Evolutionary conservation across 2,113 vertebrate species (phyloP).

Genomic region (Anarrhichthys ocellatus): DNA sequence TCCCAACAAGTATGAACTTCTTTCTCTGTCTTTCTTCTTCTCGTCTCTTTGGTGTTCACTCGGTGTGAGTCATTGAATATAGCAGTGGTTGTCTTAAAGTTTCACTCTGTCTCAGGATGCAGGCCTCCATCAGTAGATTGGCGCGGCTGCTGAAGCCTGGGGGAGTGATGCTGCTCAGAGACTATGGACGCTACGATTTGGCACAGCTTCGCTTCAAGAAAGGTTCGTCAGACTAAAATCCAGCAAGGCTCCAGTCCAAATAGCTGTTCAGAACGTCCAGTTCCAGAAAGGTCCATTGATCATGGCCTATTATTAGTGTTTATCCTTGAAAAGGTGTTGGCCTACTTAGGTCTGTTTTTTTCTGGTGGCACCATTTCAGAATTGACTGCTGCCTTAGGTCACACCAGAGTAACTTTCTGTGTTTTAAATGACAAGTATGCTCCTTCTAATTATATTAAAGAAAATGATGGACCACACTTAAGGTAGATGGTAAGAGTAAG

Average conservation of each 20-base stretch:
- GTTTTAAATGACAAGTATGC: conserved; percentile 1
- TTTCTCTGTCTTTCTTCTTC: not conserved
- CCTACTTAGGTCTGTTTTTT: not conserved
- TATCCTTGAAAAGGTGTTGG: not conserved
- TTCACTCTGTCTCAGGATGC: conserved; percentile 85
- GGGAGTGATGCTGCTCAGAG: conserved; percentile 92
- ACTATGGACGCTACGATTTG: conserved; percentile 97
- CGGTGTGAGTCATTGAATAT: not conserved
- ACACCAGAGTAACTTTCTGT: not conserved
- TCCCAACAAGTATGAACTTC: conserved; percentile 90
- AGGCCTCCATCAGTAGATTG: conserved; percentile 84
- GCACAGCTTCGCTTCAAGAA: conserved; percentile 98
- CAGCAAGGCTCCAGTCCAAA: not conserved
- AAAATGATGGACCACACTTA: not conserved
- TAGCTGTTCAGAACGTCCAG: not conserved
- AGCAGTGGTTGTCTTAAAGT: not conserved
- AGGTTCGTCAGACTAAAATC: conserved; percentile 79
- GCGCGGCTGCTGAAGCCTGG: conserved; percentile 90
- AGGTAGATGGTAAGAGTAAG: not conserved
- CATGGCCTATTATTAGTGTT: not conserved
- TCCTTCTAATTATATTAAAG: not conserved
- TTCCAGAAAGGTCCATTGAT: not conserved
- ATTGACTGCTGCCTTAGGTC: not conserved
- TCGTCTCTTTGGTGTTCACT: not conserved
- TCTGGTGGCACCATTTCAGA: not conserved